Conservation (phyloP, 2,888 invertebrate species). For the Parnassius apollo region DNA sequence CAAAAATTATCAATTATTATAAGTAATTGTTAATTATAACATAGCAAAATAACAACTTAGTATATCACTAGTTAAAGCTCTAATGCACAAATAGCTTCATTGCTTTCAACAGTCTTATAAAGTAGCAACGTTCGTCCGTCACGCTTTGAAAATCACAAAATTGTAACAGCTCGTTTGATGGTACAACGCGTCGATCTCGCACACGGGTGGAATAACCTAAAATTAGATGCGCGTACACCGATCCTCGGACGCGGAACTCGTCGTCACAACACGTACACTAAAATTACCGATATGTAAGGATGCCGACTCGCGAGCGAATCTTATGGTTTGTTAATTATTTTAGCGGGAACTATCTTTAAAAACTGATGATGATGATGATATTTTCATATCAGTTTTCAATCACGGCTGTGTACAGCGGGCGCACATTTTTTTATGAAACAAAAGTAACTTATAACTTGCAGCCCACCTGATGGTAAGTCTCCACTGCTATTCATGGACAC, state of each 20-base stretch:
- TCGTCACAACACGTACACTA: slow-evolving; percentile 55
- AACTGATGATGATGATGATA: too few species aligned
- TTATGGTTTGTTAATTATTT: not conserved
- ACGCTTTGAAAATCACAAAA: slow-evolving; percentile 44
- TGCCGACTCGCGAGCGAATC: not conserved
- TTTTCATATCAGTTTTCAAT: too few species aligned
- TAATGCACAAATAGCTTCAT: slow-evolving; percentile 13
- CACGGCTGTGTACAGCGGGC: too few species aligned
- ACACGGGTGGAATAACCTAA: slow-evolving; percentile 78
- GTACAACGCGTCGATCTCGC: slow-evolving; percentile 73
- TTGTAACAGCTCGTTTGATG: slow-evolving; percentile 55
- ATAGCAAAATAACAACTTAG: too few species aligned
- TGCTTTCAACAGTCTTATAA: slow-evolving; percentile 32
- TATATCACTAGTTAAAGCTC: slow-evolving; percentile 9
- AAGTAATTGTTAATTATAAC: too few species aligned
- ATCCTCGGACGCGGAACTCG: slow-evolving; percentile 48
- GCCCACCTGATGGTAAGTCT: too few species aligned
- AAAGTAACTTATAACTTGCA: too few species aligned
- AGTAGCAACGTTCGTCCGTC: slow-evolving; percentile 11
- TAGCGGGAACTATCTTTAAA: too few species aligned
- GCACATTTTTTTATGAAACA: too few species aligned
- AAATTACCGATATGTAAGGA: slow-evolving; percentile 38
- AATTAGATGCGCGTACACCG: slow-evolving; percentile 76
- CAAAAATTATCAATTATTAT: too few species aligned
- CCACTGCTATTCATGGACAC: too few species aligned